Evolutionary conservation across 2,797 vertebrate genomes (phyloP), one percentile per base, ranked within the genome.

Genomic region (Siniperca scherzeri): DNA sequence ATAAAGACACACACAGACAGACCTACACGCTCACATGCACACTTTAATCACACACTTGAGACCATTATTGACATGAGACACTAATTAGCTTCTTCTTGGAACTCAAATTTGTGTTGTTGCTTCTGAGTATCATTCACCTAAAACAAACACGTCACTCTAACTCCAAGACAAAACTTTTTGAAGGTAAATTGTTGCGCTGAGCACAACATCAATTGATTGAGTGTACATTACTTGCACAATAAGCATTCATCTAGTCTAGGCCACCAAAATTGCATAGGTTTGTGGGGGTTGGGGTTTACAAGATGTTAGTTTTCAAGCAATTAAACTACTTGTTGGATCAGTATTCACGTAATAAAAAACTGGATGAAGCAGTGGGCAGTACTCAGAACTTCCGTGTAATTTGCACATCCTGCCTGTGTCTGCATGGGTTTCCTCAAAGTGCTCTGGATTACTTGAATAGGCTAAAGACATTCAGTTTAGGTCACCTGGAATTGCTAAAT

Each of bases 21-120:
- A 25, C 13, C 3, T 7, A 13, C 50, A 64, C 30, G 40, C 25
- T 64, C 38, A 68, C n/a, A n/a, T n/a, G n/a, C n/a, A n/a, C 61
- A 38, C 44, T 44, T 50, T 74, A 87, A 81, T 87, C 61, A 77
- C 57, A 74, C 80, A 70, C 80, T 14, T 59, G 86, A 81, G 87
- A 89, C 55, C 25, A 6, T 27, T 11, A 12, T 22, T 81, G 9
- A 72, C 55, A 62, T 7, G 53, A 62, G 48, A 56, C 55, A 50
- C 57, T 75, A 82, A 81, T 85, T 80, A 72, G 10, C 53, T 17
- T 73, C 70, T 61, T 79, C 60, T 44, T 60, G 72, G 53, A 72
- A 55, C 66, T 82, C 55, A 27, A 27, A 60, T 74, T 78, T 83
- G 59, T 77, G 33, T 74, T 79, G 74, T 65, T 83, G 60, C 13